Evolutionary conservation across 2,888 invertebrate genomes (phyloP).

Genomic region (Cheilosia impressa): DNA sequence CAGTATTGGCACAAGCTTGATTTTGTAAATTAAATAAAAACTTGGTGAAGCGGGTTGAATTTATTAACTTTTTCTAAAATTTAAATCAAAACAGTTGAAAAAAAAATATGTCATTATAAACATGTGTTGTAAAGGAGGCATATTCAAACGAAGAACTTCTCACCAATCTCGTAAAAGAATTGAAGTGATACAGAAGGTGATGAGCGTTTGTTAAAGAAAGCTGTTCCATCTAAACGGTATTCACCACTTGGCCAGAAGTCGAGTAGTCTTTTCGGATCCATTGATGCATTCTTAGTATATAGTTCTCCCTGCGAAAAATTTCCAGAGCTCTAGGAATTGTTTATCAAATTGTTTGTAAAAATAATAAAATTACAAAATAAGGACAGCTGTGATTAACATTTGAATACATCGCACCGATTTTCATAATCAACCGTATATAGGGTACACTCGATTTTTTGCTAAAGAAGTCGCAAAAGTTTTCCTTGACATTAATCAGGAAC

Average conservation of each 20-base stretch:
- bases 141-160: too few species aligned
- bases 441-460: not conserved
- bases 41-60: too few species aligned
- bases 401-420: not conserved
- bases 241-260: constrained; percentile 8
- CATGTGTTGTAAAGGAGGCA: too few species aligned
- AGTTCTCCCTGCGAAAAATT: not conserved
- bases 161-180: not conserved
- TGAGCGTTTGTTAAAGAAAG: not conserved
- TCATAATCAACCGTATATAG: not conserved
- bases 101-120: too few species aligned
- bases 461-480: not conserved
- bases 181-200: not conserved
- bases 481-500: not conserved
- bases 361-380: not conserved
- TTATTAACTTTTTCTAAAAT: too few species aligned
- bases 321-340: not conserved
- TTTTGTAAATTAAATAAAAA: too few species aligned
- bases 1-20: too few species aligned
- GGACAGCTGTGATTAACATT: constrained; percentile 7
- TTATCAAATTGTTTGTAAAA: not conserved
- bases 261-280: not conserved
- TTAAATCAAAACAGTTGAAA: too few species aligned
- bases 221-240: not conserved
- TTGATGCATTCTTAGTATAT: not conserved